These are phyloP conservation scores for Hyperopisus bebe DNA, from an alignment of 2,113 vertebrate genomes.

Conservation along the genomic window DNA sequence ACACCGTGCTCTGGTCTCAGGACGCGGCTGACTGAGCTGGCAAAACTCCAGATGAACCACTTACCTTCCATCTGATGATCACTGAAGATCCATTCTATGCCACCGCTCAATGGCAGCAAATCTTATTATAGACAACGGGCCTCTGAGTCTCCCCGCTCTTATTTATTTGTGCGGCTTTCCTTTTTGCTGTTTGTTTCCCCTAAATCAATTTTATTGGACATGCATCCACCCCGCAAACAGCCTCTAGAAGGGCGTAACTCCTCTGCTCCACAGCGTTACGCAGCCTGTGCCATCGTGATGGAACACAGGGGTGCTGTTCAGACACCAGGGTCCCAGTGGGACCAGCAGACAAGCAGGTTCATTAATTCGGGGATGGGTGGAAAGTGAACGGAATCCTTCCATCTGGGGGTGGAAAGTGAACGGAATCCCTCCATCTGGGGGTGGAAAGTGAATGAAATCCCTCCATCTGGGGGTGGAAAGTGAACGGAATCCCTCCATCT, in stretches of 20 bases:
- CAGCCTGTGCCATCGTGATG: background rate
- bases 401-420: background rate
- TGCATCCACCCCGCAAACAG: background rate
- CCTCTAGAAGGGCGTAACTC: background rate
- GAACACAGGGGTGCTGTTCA: background rate
- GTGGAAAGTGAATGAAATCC: background rate
- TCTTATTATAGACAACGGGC: background rate
- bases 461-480: background rate
- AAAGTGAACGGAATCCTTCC: background rate
- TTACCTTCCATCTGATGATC: background rate
- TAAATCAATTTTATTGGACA: slow-evolving; percentile 24
- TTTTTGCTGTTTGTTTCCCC: slow-evolving; percentile 11
- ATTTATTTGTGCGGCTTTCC: background rate
- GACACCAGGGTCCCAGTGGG: background rate
- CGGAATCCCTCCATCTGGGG: background rate
- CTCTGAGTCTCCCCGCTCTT: background rate
- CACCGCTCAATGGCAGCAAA: background rate
- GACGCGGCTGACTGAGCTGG: background rate
- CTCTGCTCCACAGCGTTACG: background rate
- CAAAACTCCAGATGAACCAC: slow-evolving; percentile 4
- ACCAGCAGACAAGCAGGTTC: background rate
- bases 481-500: background rate
- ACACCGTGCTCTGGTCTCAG: background rate
- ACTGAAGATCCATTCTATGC: background rate
- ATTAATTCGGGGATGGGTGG: background rate